A percentile compares a stretch with the other conserved stretches of the same genome.
phyloP scores from a whole-genome alignment of 2,888 invertebrate genomes.

The Calliscelio sp. region DNA sequence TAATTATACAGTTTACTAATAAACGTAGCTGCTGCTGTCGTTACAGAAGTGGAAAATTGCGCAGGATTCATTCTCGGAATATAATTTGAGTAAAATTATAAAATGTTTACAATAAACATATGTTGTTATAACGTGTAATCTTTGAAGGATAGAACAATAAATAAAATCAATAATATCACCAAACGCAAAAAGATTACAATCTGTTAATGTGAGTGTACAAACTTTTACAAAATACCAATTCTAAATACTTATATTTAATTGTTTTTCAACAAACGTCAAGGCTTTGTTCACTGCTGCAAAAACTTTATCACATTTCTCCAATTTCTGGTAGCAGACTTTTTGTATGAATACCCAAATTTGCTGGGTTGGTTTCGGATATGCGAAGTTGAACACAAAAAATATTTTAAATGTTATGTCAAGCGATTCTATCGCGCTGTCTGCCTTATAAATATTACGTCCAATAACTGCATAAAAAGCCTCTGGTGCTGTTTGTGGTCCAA shows the following conservation, averaged over 20 bases:
- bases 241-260: not conserved
- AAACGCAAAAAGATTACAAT: too few species aligned
- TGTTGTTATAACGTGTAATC: too few species aligned
- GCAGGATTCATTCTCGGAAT: slow-evolving; percentile 37
- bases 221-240: too few species aligned
- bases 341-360: not conserved
- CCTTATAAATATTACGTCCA: not conserved
- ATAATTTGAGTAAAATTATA: too few species aligned
- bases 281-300: not conserved
- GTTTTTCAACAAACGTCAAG: not conserved
- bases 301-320: not conserved
- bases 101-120: too few species aligned
- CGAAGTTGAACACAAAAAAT: not conserved
- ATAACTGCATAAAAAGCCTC: not conserved
- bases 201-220: too few species aligned
- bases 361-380: not conserved
- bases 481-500: not conserved
- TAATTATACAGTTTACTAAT: slow-evolving; percentile 31
- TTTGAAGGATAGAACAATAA: too few species aligned
- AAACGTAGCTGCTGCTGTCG: slow-evolving; percentile 11
- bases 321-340: not conserved
- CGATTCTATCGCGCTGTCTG: not conserved
- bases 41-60: slow-evolving; percentile 9
- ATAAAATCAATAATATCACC: too few species aligned
- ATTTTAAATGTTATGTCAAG: slow-evolving; percentile 3